These are phyloP conservation scores for Mesopsocus fuscifrons DNA, from an alignment of 2,888 invertebrate genomes.

Conservation along the genomic window DNA sequence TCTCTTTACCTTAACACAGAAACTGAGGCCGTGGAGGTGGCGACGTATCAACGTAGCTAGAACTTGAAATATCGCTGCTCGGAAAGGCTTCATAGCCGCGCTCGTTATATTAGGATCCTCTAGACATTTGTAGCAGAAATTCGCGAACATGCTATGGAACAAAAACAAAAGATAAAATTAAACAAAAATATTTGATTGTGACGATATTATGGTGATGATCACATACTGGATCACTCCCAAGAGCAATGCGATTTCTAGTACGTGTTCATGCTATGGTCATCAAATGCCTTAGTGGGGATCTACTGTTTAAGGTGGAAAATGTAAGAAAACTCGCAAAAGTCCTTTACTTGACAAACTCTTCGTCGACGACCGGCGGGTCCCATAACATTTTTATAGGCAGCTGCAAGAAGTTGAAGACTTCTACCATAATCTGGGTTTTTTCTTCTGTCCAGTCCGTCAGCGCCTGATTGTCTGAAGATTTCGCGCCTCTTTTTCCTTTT, in stretches of 20 bases:
- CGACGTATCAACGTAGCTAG: slow-evolving; percentile 62
- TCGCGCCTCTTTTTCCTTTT: slow-evolving; percentile 19
- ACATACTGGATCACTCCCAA: too few relatives aligned
- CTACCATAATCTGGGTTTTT: slow-evolving; percentile 42
- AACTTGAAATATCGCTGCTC: slow-evolving; percentile 56
- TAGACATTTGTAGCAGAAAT: slow-evolving; percentile 52
- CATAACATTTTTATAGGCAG: slow-evolving; percentile 54
- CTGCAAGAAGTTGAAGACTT: slow-evolving; percentile 44
- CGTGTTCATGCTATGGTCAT: too few relatives aligned
- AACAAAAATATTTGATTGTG: slow-evolving; percentile 6
- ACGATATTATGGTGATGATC: too few relatives aligned
- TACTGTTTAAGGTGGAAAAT: too few relatives aligned
- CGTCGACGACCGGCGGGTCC: slow-evolving; percentile 66
- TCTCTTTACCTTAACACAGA: slow-evolving; percentile 36
- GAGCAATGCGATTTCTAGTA: too few relatives aligned
- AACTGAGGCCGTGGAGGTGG: slow-evolving; percentile 65
- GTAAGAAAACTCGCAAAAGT: too few relatives aligned
- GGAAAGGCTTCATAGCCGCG: slow-evolving; percentile 36
- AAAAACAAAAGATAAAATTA: not conserved
- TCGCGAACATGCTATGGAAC: slow-evolving; percentile 39
- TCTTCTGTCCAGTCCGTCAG: slow-evolving; percentile 55
- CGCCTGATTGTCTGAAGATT: too few relatives aligned
- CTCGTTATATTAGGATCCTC: slow-evolving; percentile 36
- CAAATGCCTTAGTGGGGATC: too few relatives aligned
- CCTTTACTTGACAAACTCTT: slow-evolving; percentile 66